Evolutionary conservation across 2,113 vertebrate genomes (phyloP), one percentile per base, ranked within the genome.

Genomic region (Leptosomus discolor): DNA sequence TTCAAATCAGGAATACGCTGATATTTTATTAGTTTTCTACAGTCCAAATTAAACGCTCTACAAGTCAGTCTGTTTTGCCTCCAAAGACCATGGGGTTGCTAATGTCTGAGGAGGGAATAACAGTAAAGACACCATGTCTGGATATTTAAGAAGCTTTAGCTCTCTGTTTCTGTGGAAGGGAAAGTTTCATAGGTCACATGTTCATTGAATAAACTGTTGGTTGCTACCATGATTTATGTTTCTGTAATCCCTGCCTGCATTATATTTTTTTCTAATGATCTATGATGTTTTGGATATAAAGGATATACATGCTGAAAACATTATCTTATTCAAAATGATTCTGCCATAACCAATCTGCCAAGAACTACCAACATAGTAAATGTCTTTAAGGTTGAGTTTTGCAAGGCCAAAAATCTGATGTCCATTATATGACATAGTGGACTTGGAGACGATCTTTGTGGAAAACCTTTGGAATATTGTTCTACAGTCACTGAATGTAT

Each of bases 391-490:
- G 70, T 34, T 77, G 41, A 94, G 18, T 20, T 90, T 76, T 68
- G 74, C 75, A 92, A 90, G 67, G 88, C 96, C 93, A 96, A 85
- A 96, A 97, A 94, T 95, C 94, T 97, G 96, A 94, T 94, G 97
- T 97, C 89, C 84, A 77, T 96, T 97, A 96, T 70, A 88, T 96
- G 97, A 95, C 84, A 95, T 92, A 91, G 91, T 48, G 84, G 78
- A 91, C 84, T 95, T 91, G 84, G 92, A 94, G 87, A 83, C 26
- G 41, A 88, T 91, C 81, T 90, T 74, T 4, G 3, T 76, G 70
- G 78, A 93, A 95, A 96, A 88, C 67, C 93, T 88, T 85, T 90
- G 84, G 91, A 83, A 85, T 91, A 77, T 74, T 90, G 45, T 91
- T 95, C 96, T 95, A 91, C 70, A 88, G 74, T 77, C 63, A 39